phyloP scores from a whole-genome alignment of 2,888 invertebrate genomes.

The Drosophila subquinaria region DNA sequence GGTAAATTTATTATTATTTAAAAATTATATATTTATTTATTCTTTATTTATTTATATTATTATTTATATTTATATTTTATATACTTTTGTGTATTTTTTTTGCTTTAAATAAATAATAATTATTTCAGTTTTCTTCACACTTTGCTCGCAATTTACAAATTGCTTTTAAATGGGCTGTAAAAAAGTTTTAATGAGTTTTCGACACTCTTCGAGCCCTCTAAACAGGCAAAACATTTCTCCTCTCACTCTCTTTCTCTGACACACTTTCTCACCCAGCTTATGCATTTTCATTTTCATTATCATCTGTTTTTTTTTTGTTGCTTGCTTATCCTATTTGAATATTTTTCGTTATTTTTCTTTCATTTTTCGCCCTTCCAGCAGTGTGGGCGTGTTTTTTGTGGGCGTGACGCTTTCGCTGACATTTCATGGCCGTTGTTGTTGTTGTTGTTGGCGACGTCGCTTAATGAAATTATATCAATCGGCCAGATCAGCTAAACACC shows the following conservation, averaged over 20 bases:
- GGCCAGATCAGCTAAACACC: slow-evolving; percentile 45
- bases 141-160: slow-evolving; percentile 82
- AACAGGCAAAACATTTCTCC: slow-evolving; percentile 17
- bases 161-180: slow-evolving; percentile 86
- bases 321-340: slow-evolving; percentile 46
- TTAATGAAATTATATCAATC: slow-evolving; percentile 80
- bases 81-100: neutral
- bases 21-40: neutral
- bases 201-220: slow-evolving; percentile 39
- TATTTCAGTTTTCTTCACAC: slow-evolving; percentile 51
- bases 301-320: slow-evolving; percentile 45
- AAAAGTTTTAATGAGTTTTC: slow-evolving; percentile 86
- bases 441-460: slow-evolving; percentile 12
- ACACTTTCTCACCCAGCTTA: slow-evolving; percentile 39
- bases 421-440: slow-evolving; percentile 39
- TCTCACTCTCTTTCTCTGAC: neutral
- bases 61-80: neutral
- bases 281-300: slow-evolving; percentile 74
- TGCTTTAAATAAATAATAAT: slow-evolving; percentile 62
- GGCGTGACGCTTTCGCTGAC: slow-evolving; percentile 40
- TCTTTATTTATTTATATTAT: neutral
- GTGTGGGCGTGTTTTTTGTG: slow-evolving; percentile 24
- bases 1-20: neutral
- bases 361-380: neutral
- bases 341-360: slow-evolving; percentile 16